A percentile compares a stretch with the other conserved stretches of the same genome.
Conservation (phyloP, 1,140 invertebrate species). For the Gryon sp. region DNA sequence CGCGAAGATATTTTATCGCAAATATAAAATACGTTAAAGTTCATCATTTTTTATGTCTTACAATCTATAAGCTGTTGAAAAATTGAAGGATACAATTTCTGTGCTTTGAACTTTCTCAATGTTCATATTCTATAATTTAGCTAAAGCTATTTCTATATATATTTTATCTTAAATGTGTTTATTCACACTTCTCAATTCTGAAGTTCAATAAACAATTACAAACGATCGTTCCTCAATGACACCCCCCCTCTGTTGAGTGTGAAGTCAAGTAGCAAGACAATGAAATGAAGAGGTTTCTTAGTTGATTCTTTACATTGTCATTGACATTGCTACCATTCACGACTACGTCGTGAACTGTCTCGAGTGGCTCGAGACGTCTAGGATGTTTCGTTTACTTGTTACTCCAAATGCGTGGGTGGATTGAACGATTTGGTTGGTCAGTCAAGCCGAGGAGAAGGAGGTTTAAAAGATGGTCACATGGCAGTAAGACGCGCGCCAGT, state of each 20-base stretch:
- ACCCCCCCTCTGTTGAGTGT: too few species aligned
- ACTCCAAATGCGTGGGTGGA: constrained; percentile 76
- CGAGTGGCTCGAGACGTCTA: constrained; percentile 38
- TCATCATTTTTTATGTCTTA: too few species aligned
- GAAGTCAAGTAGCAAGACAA: constrained; percentile 28
- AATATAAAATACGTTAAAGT: too few species aligned
- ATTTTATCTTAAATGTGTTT: too few species aligned
- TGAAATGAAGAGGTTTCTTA: constrained; percentile 20
- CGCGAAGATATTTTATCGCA: too few species aligned
- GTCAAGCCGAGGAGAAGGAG: constrained; percentile 68
- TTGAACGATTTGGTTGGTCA: constrained; percentile 60
- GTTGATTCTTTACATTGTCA: constrained; percentile 35
- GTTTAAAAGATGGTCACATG: constrained; percentile 71
- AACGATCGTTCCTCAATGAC: background rate
- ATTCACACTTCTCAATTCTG: too few species aligned
- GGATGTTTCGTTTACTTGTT: constrained; percentile 65
- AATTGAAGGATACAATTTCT: too few species aligned
- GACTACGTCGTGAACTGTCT: constrained; percentile 21
- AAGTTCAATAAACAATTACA: too few species aligned
- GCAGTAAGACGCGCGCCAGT: constrained; percentile 62
- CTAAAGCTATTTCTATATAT: too few species aligned
- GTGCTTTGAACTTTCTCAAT: too few species aligned
- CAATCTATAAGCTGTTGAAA: too few species aligned
- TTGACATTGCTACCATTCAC: constrained; percentile 53
- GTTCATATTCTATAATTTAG: too few species aligned